Conservation (phyloP, 2,797 vertebrate genomes). For the Diceros bicornis region DNA sequence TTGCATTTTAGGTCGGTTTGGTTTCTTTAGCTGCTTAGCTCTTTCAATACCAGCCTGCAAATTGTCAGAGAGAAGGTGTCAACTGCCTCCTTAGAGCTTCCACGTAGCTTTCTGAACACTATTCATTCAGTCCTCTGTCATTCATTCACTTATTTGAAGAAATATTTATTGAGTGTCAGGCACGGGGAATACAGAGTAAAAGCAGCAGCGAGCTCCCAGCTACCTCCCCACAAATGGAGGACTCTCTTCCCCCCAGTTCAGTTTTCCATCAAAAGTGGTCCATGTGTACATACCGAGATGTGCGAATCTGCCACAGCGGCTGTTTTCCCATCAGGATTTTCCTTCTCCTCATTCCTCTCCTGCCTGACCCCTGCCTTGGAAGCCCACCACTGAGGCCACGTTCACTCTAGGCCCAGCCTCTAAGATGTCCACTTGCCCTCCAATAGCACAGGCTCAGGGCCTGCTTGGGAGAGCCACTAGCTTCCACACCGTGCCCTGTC, state of each 20-base stretch:
- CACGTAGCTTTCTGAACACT: not conserved
- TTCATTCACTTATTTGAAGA: constrained; percentile 51
- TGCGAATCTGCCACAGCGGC: not conserved
- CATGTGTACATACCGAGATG: not conserved
- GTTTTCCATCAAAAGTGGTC: not conserved
- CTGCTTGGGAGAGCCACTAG: not conserved
- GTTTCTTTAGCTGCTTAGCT: constrained; percentile 41
- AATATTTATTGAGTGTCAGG: not conserved
- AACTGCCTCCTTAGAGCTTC: constrained; percentile 59
- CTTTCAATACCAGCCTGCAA: not conserved
- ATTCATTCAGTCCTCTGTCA: constrained; percentile 34
- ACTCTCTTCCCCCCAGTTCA: not conserved
- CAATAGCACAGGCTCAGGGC: not conserved
- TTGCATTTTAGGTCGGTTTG: constrained; percentile 29
- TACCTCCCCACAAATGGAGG: not conserved
- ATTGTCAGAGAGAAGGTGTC: constrained; percentile 51
- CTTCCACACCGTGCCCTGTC: not conserved
- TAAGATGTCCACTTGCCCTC: not conserved
- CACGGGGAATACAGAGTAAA: not conserved
- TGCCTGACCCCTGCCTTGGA: not conserved
- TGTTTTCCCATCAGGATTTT: not conserved
- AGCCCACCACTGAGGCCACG: not conserved
- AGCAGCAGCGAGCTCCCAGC: not conserved
- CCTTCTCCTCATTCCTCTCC: not conserved
- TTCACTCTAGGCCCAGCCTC: not conserved